Evolutionary conservation across 64 coral and sea anemone species (phyloP).

Genomic region (Stichodactyla mertensii): DNA sequence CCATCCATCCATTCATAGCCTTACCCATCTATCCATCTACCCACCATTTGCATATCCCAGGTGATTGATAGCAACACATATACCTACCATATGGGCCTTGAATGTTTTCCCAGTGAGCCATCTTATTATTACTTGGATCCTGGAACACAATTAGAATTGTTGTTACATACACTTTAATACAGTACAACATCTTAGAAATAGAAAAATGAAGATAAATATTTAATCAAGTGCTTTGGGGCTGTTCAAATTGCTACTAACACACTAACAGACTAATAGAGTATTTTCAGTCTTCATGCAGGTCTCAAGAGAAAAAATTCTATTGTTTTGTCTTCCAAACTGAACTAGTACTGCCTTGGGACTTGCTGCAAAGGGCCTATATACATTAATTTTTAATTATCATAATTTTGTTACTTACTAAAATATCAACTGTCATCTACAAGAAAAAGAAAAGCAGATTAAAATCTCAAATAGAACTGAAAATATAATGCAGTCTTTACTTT

Average conservation of each 20-base stretch:
- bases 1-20: too few species aligned
- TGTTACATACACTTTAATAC: background rate
- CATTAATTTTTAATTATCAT: too few species aligned
- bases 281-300: too few species aligned
- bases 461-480: background rate
- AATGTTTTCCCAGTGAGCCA: constrained; percentile 76
- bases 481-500: background rate
- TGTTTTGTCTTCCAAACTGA: too few species aligned
- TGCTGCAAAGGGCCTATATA: too few species aligned
- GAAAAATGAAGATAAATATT: too few species aligned
- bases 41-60: background rate
- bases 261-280: too few species aligned
- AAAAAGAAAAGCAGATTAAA: constrained; percentile 1
- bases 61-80: background rate
- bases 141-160: background rate
- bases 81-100: constrained; percentile 64
- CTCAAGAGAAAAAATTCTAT: too few species aligned
- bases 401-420: constrained; percentile 39
- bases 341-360: too few species aligned
- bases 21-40: background rate
- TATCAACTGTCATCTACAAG: constrained; percentile 61
- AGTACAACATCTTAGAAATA: too few species aligned
- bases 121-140: constrained; percentile 84
- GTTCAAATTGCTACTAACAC: too few species aligned
- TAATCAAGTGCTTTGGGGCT: too few species aligned